Percentiles rank a stretch among this genome's conserved stretches.
Evolutionary conservation across 1,140 invertebrate species (phyloP).

Genomic region (Zaprionus africanus): DNA sequence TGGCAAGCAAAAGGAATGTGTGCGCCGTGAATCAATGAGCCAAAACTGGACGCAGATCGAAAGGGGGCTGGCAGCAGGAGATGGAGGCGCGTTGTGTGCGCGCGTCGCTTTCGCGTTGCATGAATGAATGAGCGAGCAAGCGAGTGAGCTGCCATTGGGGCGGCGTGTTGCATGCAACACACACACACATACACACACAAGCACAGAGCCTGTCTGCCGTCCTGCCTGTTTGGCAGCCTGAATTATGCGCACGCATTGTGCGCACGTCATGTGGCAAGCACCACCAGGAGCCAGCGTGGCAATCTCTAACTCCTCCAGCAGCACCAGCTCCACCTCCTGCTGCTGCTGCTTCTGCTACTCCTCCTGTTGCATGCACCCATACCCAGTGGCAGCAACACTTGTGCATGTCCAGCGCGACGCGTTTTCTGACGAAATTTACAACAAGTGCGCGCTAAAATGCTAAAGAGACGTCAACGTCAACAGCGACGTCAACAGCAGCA

Average conservation of each 20-base stretch:
- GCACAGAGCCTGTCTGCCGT: conserved; percentile 6
- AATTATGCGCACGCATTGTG: conserved; percentile 83
- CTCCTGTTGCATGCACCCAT: conserved; percentile 16
- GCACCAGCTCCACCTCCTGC: not conserved
- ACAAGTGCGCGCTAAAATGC: conserved; percentile 75
- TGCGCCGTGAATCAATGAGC: conserved; percentile 79
- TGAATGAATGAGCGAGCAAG: conserved; percentile 74
- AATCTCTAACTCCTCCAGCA: not conserved
- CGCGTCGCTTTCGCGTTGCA: conserved; percentile 37
- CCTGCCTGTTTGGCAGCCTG: conserved; percentile 48
- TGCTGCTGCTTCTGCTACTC: not conserved
- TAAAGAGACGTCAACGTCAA: conserved; percentile 65
- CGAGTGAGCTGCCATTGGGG: conserved; percentile 23
- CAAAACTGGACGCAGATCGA: conserved; percentile 52
- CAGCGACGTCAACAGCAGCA: conserved; percentile 42
- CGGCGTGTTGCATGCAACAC: conserved; percentile 73
- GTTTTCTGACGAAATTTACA: conserved; percentile 80
- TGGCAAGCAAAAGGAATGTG: conserved; percentile 80
- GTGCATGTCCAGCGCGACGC: conserved; percentile 52
- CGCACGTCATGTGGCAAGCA: conserved; percentile 69
- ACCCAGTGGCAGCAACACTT: conserved; percentile 63
- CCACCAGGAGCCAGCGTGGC: conserved; percentile 37
- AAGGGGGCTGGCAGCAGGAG: not conserved
- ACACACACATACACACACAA: not conserved
- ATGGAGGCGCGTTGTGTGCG: not conserved